These are phyloP conservation scores for Intellagama lesueurii DNA, from an alignment of 2,797 vertebrate genomes.

Conservation along the genomic window DNA sequence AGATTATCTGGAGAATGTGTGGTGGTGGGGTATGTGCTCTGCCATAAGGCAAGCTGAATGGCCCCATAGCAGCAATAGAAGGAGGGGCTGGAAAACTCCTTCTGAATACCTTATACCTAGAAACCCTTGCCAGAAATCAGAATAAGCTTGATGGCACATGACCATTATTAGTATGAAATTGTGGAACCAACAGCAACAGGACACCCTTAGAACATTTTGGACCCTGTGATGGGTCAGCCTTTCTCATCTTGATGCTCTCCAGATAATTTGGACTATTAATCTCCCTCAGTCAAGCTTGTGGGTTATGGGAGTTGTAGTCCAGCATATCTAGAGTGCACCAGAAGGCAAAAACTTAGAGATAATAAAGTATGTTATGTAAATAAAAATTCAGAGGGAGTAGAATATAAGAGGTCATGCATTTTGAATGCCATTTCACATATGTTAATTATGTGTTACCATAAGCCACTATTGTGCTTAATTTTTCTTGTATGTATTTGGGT, in stretches of 20 bases:
- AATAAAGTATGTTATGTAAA: background rate
- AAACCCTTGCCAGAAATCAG: too few relatives aligned
- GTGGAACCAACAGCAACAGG: too few relatives aligned
- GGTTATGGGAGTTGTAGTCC: background rate
- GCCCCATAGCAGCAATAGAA: too few relatives aligned
- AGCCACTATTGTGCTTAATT: background rate
- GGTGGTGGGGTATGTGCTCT: too few relatives aligned
- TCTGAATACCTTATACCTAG: too few relatives aligned
- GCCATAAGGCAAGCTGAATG: too few relatives aligned
- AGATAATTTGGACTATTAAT: background rate
- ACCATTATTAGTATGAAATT: too few relatives aligned
- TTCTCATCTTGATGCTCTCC: background rate
- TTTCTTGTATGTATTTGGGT: slow-evolving; percentile 12
- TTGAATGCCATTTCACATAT: background rate
- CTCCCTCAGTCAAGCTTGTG: background rate
- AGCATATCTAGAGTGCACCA: background rate
- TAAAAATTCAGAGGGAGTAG: background rate
- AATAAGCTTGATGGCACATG: too few relatives aligned
- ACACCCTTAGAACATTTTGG: too few relatives aligned
- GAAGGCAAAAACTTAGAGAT: too few relatives aligned
- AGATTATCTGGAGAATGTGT: too few relatives aligned
- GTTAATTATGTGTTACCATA: background rate
- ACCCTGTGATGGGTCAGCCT: background rate
- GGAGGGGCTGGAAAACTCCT: too few relatives aligned
- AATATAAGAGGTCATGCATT: background rate